phyloP scores from a whole-genome alignment of 1,140 invertebrate species.

The Colletes gigas region DNA sequence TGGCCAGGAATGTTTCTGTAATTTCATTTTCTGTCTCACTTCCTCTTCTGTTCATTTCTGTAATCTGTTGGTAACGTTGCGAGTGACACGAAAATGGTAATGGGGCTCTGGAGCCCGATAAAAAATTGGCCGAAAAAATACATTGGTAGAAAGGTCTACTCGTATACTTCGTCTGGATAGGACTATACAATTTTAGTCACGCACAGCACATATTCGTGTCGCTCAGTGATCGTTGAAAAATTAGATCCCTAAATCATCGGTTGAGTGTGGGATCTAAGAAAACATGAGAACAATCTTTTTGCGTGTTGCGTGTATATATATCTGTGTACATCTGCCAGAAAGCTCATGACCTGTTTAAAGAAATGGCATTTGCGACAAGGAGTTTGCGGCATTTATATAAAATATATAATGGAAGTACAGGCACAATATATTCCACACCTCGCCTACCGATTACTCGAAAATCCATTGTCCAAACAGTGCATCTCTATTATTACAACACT shows the following conservation, averaged over 20 bases:
- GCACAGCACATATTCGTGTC: too few species aligned
- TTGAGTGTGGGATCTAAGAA: not conserved
- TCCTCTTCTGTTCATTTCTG: too few species aligned
- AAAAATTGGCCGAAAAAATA: too few species aligned
- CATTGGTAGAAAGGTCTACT: too few species aligned
- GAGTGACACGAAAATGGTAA: too few species aligned
- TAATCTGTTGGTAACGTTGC: too few species aligned
- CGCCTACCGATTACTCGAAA: constrained; percentile 55
- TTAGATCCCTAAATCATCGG: constrained; percentile 32
- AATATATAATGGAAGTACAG: constrained; percentile 69
- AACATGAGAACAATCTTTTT: constrained; percentile 21
- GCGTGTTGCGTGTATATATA: too few species aligned
- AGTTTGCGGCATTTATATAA: constrained; percentile 71
- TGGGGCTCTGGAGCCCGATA: too few species aligned
- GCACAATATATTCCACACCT: constrained; percentile 57
- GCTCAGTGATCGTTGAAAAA: not conserved
- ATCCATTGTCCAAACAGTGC: constrained; percentile 52
- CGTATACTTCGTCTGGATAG: too few species aligned
- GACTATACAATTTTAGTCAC: too few species aligned
- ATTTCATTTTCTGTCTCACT: too few species aligned
- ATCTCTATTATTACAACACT: constrained; percentile 65
- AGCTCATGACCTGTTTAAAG: constrained; percentile 52
- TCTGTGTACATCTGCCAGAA: constrained; percentile 27
- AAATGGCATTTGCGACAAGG: constrained; percentile 72
- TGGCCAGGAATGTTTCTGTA: too few species aligned